A percentile compares a stretch with the other conserved stretches of the same genome.
Evolutionary conservation across 2,888 invertebrate species (phyloP).

Genomic region (Tridacna gigas): DNA sequence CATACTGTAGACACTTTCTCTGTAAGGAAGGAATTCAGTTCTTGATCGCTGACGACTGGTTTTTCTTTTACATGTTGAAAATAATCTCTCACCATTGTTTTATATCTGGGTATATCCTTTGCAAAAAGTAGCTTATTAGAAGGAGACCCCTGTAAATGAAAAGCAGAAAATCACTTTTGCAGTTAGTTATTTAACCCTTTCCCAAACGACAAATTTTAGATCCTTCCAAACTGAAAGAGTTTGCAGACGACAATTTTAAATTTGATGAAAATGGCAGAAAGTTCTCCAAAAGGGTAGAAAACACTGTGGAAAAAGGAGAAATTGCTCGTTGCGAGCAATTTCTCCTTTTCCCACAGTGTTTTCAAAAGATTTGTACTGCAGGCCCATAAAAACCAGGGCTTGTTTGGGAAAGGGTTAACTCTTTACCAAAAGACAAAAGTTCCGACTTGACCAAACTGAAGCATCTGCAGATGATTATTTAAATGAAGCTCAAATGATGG

Average conservation of each 20-base stretch:
- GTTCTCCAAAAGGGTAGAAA: not conserved
- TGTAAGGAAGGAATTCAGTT: constrained; percentile 97
- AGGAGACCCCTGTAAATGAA: constrained; percentile 91
- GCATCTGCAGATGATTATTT: too few relatives aligned
- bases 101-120: constrained; percentile 90
- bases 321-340: not conserved
- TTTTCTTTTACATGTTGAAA: constrained; percentile 88
- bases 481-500: too few relatives aligned
- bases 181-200: too few relatives aligned
- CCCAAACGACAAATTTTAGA: too few relatives aligned
- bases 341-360: not conserved
- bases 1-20: constrained; percentile 90
- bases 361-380: too few relatives aligned
- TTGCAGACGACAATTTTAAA: too few relatives aligned
- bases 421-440: too few relatives aligned
- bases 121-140: constrained; percentile 99
- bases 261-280: too few relatives aligned
- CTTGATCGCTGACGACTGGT: constrained; percentile 98
- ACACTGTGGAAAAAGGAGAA: not conserved
- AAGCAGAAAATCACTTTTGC: not conserved
- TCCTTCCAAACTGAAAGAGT: too few relatives aligned
- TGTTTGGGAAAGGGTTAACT: too few relatives aligned
- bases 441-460: too few relatives aligned
- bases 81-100: constrained; percentile 82
- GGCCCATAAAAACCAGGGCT: too few relatives aligned